Conservation (phyloP, 1,140 invertebrate species). For the Drosophila yakuba region DNA sequence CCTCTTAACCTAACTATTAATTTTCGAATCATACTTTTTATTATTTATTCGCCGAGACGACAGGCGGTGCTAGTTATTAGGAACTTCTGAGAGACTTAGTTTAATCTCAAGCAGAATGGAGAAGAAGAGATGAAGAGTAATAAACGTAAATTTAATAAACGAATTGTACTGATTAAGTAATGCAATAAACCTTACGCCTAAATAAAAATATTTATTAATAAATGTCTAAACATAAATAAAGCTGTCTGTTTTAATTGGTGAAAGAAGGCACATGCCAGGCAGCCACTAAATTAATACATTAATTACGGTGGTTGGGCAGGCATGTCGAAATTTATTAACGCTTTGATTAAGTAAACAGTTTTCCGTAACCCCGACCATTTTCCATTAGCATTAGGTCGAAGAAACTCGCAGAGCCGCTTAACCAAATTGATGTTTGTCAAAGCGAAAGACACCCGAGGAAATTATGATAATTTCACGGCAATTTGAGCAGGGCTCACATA, state of each 20-base stretch:
- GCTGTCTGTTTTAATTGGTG: background rate
- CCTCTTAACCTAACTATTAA: slow-evolving; percentile 56
- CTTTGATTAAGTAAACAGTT: background rate
- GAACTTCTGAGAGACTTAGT: slow-evolving; percentile 43
- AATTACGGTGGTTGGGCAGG: background rate
- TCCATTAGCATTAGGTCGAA: slow-evolving; percentile 30
- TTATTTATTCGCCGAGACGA: slow-evolving; percentile 64
- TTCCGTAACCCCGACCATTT: slow-evolving; percentile 2
- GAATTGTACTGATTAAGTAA: slow-evolving; percentile 84
- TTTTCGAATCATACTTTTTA: slow-evolving; percentile 54
- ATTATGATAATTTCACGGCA: slow-evolving; percentile 76
- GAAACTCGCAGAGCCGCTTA: slow-evolving; percentile 24
- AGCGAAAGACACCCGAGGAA: slow-evolving; percentile 50
- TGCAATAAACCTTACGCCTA: slow-evolving; percentile 69
- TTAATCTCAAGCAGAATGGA: slow-evolving; percentile 31
- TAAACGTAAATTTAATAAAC: slow-evolving; percentile 57
- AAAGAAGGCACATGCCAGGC: too few species aligned
- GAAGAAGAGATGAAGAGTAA: slow-evolving; percentile 21
- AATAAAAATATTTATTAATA: slow-evolving; percentile 52
- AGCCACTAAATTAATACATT: background rate
- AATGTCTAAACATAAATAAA: slow-evolving; percentile 47
- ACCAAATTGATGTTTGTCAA: slow-evolving; percentile 63
- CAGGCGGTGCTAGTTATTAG: slow-evolving; percentile 71
- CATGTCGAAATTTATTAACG: slow-evolving; percentile 15
- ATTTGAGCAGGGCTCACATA: slow-evolving; percentile 46